Base-by-base conservation (phyloP, 2,113 vertebrate species). In the Atlantisia rogersi region DNA sequence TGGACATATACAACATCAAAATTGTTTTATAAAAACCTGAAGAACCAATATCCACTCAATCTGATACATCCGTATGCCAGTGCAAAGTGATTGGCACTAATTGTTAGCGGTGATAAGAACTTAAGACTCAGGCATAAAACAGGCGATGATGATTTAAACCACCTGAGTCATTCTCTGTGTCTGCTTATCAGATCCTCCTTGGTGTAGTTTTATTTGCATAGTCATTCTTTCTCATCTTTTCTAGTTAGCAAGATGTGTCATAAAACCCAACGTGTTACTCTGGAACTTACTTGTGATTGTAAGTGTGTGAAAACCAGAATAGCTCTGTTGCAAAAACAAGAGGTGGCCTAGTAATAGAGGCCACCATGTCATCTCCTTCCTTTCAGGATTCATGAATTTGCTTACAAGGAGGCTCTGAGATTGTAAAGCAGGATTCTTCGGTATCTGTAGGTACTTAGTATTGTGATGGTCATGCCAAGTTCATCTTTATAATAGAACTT, bases 261-360 rank as follows among this genome's bases (percentile, higher is more conserved):
- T 89, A 46, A 84, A 81, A 86, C 42, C 39, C 80, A 16, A 31
- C 1, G 0, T 0, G 0, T 37, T 80, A 16, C 35, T 75, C 22
- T 4, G 59, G 75, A 93, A 29, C 21, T 29, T 59, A 46, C 58
- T 56, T 89, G 58, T 90, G 39, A 31, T 55, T 88, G 56, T 60
- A 90, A 80, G 62, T 58, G 63, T 3, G 3, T 74, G 37, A 13
- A 40, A 83, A 91, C 7, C 14, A 53, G 56, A 82, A n/a, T 3
- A 5, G 22, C 22, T 81, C 19, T 74, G 53, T 63, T 89, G 46
- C 39, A 35, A 60, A 78, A 92, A 86, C 53, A 89, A 75, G 70
- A 70, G n/a, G 12, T 77, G 29, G 15, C 22, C 10, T 89, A 71
- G 40, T 40, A 60, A 55, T 11, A 64, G 37, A 69, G 19, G 64